phyloP scores from a whole-genome alignment of 1,140 invertebrate genomes.

The Alviniconcha marisindica region DNA sequence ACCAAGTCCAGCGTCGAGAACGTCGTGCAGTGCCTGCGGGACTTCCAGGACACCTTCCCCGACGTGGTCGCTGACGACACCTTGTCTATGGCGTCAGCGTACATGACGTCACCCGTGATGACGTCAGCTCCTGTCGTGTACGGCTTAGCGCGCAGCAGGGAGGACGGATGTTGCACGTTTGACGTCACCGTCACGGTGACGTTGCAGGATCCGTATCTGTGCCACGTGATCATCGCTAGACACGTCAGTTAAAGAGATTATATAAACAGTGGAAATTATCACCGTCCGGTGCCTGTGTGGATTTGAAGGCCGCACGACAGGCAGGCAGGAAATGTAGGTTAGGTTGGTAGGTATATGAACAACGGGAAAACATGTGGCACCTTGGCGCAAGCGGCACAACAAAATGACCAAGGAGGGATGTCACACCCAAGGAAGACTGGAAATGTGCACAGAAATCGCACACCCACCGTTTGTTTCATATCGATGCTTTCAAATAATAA shows the following conservation, averaged over 20 bases:
- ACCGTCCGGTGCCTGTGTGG: too few species aligned
- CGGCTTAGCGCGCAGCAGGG: conserved; percentile 24
- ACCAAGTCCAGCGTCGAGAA: neutral
- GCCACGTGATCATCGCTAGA: conserved; percentile 38
- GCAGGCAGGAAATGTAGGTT: too few species aligned
- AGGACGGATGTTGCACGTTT: neutral
- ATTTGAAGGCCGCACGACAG: too few species aligned
- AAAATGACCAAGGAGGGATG: too few species aligned
- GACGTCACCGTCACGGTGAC: conserved; percentile 40
- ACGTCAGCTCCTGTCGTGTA: conserved; percentile 33
- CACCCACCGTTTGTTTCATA: too few species aligned
- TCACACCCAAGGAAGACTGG: too few species aligned
- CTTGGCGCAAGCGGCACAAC: too few species aligned
- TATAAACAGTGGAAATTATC: too few species aligned
- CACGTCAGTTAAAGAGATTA: conserved; percentile 28
- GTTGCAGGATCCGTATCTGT: conserved; percentile 30
- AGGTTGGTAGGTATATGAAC: too few species aligned
- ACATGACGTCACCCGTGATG: conserved; percentile 38
- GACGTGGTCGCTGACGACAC: conserved; percentile 35
- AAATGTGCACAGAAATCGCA: too few species aligned
- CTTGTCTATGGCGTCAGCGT: conserved; percentile 24
- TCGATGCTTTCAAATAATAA: too few species aligned
- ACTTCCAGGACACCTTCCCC: conserved; percentile 42
- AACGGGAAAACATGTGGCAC: too few species aligned
- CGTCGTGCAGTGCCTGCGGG: conserved; percentile 21